A percentile compares a stretch with the other conserved stretches of the same genome.
phyloP scores from a whole-genome alignment of 2,797 vertebrate genomes.

The Pteropus rufus region DNA sequence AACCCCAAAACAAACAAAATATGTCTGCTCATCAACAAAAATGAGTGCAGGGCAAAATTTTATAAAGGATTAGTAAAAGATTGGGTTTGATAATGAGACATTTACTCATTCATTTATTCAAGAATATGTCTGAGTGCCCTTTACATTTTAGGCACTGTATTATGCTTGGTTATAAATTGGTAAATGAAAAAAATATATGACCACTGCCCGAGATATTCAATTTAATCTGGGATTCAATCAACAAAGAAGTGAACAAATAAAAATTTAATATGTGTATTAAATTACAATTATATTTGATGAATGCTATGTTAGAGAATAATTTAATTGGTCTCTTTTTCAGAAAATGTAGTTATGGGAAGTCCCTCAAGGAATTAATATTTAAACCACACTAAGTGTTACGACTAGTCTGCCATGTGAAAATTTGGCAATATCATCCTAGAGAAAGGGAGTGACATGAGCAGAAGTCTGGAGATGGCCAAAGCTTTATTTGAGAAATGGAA shows the following conservation, averaged over 20 bases:
- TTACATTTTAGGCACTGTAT: background rate
- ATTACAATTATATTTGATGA: background rate
- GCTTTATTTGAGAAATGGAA: background rate
- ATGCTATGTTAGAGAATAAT: background rate
- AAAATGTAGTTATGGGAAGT: background rate
- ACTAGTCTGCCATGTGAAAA: background rate
- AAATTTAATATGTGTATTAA: background rate
- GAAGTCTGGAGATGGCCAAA: background rate
- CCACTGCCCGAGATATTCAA: background rate
- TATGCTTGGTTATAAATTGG: background rate
- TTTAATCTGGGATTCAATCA: background rate
- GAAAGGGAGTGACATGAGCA: background rate
- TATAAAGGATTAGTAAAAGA: background rate
- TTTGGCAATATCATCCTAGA: background rate
- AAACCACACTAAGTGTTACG: background rate
- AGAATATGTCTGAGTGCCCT: background rate
- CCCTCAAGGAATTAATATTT: background rate
- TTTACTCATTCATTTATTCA: background rate
- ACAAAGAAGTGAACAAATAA: background rate
- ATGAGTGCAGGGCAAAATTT: background rate
- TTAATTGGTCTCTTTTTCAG: background rate
- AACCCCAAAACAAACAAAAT: conserved; percentile 40
- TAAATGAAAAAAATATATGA: background rate
- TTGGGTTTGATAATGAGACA: background rate
- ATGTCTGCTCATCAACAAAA: conserved; percentile 1